Evolutionary conservation across 2,113 vertebrate genomes (phyloP).

Genomic region (Cnemophilus loriae): DNA sequence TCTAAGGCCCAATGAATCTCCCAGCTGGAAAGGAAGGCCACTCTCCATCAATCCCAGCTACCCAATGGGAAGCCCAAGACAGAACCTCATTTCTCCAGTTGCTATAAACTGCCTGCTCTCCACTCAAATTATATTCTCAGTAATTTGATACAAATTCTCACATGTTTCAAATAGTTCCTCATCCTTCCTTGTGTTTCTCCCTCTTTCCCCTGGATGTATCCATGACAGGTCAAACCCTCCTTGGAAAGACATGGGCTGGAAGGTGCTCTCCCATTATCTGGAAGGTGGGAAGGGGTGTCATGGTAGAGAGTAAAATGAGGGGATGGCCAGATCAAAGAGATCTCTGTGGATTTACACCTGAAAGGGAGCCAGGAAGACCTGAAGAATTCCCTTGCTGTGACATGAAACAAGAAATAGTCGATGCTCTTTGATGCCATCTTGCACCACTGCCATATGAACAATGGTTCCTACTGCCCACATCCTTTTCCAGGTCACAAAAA

Average conservation of each 20-base stretch:
- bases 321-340: not conserved
- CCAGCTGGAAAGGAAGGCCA: not conserved
- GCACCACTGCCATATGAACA: not conserved
- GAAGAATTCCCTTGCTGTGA: not conserved
- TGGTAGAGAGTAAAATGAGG: not conserved
- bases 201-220: not conserved
- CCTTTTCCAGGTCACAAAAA: not conserved
- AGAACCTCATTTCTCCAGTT: not conserved
- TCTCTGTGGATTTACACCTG: not conserved
- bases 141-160: not conserved
- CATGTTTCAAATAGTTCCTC: not conserved
- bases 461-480: not conserved
- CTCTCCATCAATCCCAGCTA: not conserved
- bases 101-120: not conserved
- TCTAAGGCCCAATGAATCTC: accelerated
- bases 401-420: not conserved
- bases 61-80: not conserved
- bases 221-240: not conserved
- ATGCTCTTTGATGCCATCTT: not conserved
- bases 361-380: not conserved
- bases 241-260: not conserved
- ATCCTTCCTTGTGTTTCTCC: not conserved
- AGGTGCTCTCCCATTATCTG: not conserved
- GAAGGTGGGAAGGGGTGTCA: not conserved
- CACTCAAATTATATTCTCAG: not conserved